These are phyloP conservation scores for Gymnoscelis rufifasciata DNA, from an alignment of 2,888 invertebrate genomes.

Conservation along the genomic window DNA sequence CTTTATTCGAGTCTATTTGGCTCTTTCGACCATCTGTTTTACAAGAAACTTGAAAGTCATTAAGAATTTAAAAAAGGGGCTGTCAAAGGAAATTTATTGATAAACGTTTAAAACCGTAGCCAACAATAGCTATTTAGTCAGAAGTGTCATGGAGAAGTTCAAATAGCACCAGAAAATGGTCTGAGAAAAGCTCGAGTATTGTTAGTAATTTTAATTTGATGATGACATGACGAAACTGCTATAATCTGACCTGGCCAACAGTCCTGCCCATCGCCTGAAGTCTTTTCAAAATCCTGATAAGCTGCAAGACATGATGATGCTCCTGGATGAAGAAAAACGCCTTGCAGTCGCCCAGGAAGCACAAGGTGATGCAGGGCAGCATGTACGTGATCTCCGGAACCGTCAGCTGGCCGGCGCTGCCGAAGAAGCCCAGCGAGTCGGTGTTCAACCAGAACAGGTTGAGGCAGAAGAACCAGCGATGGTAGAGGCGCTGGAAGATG, in stretches of 20 bases:
- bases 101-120: no score
- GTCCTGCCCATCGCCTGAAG: slow-evolving; percentile 10
- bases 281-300: slow-evolving; percentile 32
- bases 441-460: slow-evolving; percentile 27
- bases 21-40: no score
- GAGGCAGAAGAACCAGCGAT: slow-evolving; percentile 32
- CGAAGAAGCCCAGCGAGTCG: slow-evolving; percentile 21
- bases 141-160: no score
- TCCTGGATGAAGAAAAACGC: slow-evolving; percentile 36
- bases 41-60: no score
- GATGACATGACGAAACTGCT: no score
- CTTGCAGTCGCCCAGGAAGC: slow-evolving; percentile 39
- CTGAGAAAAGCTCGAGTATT: no score
- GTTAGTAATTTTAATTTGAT: no score
- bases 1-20: no score
- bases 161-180: no score
- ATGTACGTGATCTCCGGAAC: slow-evolving; percentile 38
- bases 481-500: slow-evolving; percentile 20
- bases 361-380: slow-evolving; percentile 39
- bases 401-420: slow-evolving; percentile 12
- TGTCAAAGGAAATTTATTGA: no score
- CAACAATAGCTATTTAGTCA: no score
- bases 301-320: slow-evolving; percentile 32
- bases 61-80: no score
- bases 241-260: slow-evolving; percentile 1